Conservation (phyloP, 2,797 vertebrate species). For the Sebastes diaconus region DNA sequence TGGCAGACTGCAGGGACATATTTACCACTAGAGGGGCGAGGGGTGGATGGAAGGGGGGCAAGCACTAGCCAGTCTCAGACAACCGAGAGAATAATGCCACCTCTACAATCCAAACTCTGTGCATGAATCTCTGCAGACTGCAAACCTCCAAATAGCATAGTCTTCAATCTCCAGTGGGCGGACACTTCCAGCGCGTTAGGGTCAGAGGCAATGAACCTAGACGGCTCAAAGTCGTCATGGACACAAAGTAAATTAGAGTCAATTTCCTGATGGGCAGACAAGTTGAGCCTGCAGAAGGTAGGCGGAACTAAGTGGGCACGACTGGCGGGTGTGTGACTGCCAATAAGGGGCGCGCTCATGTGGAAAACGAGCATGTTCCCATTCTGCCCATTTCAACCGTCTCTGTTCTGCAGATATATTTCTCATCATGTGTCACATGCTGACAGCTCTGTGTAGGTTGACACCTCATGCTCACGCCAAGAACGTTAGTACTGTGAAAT, state of each 20-base stretch:
- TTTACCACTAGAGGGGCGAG: background rate
- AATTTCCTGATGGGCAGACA: conserved; percentile 18
- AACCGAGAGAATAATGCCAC: background rate
- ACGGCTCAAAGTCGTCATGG: conserved; percentile 31
- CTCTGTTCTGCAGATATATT: background rate
- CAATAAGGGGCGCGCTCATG: conserved; percentile 16
- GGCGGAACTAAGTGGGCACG: conserved; percentile 28
- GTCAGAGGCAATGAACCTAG: conserved; percentile 40
- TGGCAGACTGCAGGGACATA: background rate
- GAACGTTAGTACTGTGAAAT: background rate
- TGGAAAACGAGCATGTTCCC: conserved; percentile 19
- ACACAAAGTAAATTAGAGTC: conserved; percentile 32
- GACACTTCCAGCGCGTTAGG: conserved; percentile 28
- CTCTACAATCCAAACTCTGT: background rate
- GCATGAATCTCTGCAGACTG: conserved; percentile 14
- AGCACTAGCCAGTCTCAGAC: background rate
- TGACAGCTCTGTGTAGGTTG: background rate
- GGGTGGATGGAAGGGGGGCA: background rate
- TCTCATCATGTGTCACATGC: background rate
- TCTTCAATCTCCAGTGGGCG: conserved; percentile 37
- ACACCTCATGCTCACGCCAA: background rate
- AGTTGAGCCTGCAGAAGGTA: conserved; percentile 3
- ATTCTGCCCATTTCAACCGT: conserved; percentile 5
- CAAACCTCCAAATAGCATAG: conserved; percentile 8
- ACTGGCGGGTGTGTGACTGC: conserved; percentile 8